A percentile compares a stretch with the other conserved stretches of the same genome.
These are phyloP conservation scores for Papilio glaucus DNA, from an alignment of 1,140 invertebrate species.

Conservation along the genomic window DNA sequence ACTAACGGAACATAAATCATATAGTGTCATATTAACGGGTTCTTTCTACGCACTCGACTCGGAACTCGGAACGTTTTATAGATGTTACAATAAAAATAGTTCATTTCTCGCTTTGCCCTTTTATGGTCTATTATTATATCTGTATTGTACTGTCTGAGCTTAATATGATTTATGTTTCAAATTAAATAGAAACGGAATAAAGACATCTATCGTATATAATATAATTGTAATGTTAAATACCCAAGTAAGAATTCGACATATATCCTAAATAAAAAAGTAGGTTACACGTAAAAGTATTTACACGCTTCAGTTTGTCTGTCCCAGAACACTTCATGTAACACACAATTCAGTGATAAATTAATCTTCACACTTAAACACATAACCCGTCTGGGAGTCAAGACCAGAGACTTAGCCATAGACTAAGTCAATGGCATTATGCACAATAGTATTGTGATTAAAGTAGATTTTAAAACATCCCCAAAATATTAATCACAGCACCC, in stretches of 20 bases:
- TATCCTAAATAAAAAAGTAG: no score
- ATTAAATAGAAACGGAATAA: constrained; percentile 41
- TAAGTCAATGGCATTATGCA: no score
- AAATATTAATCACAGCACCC: neutral
- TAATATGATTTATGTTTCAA: neutral
- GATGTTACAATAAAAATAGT: constrained; percentile 33
- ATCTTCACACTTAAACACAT: no score
- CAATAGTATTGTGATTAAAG: no score
- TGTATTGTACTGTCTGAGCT: constrained; percentile 5
- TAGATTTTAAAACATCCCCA: no score
- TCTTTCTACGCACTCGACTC: constrained; percentile 27
- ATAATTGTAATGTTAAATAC: no score
- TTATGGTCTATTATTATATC: constrained; percentile 18
- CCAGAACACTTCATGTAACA: neutral
- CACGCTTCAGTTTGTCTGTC: no score
- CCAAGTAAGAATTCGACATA: no score
- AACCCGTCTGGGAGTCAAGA: no score
- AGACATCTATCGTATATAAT: no score
- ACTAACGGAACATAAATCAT: constrained; percentile 30
- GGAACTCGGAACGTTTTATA: constrained; percentile 31
- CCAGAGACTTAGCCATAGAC: no score
- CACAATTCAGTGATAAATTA: neutral
- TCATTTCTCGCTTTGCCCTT: constrained; percentile 28
- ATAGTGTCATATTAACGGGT: constrained; percentile 35
- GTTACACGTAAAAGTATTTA: no score